Percentiles rank a stretch among this genome's conserved stretches.
Evolutionary conservation across 2,113 vertebrate species (phyloP).

Genomic region (Toxotes jaculatrix): DNA sequence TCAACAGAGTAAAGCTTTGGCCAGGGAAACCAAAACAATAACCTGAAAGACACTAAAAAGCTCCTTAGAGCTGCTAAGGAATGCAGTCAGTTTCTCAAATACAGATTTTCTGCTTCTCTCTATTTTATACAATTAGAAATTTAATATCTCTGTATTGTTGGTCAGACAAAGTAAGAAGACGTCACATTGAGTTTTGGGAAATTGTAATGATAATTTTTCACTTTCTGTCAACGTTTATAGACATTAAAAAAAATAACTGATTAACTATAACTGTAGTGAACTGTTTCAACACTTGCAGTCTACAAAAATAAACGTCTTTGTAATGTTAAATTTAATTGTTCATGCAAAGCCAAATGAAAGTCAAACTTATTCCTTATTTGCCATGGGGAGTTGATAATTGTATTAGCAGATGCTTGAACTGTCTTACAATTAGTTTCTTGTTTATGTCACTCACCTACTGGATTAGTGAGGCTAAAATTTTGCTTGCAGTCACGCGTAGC

Average conservation of each 20-base stretch:
- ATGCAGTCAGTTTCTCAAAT: too few species aligned
- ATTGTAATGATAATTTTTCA: not conserved
- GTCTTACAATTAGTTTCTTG: not conserved
- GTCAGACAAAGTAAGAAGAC: not conserved
- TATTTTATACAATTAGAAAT: too few species aligned
- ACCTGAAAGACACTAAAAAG: too few species aligned
- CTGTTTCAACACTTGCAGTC: not conserved
- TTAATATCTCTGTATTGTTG: too few species aligned
- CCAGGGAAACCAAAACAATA: too few species aligned
- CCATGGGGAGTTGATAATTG: not conserved
- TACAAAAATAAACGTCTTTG: not conserved
- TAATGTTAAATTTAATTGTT: not conserved
- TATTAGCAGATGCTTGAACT: slow-evolving; percentile 8
- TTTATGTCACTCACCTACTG: slow-evolving; percentile 17
- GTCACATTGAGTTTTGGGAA: not conserved
- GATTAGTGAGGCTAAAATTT: slow-evolving; percentile 33
- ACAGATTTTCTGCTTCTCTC: too few species aligned
- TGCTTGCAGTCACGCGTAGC: slow-evolving; percentile 8
- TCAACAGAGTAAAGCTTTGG: too few species aligned
- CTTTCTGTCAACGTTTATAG: not conserved
- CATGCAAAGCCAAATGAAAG: too few species aligned
- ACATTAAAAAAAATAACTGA: too few species aligned
- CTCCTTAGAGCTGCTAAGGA: too few species aligned
- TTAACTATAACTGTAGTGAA: too few species aligned
- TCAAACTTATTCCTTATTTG: not conserved